Base-by-base conservation (phyloP, 2,888 invertebrate species). In the Lasioglossum morio region DNA sequence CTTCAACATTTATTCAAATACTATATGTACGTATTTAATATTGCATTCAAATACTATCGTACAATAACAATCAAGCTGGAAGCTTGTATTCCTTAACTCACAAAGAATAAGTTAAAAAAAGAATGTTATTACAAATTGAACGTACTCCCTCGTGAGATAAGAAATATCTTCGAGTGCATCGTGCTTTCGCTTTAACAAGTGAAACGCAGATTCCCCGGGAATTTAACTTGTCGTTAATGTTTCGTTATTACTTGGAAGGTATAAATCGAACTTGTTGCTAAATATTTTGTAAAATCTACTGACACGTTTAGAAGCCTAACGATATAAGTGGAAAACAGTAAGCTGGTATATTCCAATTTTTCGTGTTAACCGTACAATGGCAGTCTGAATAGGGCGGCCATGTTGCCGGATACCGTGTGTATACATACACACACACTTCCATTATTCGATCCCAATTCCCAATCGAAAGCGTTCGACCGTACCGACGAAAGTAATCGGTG, bases 371-470 rank as follows among this genome's bases (percentile, higher is more conserved):
- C 16, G 46, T 73, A 77, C 83, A 72, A 84, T 77, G 83, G 72
- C 77, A 69, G 84, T 73, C 77, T 12, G 76, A 77, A 83, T 83
- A 83, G 83, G 46, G 37, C 53, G 30, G 23, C 72, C 16, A 27
- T 83, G 76, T 73, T 83, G 23, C 19, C 27, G 53, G 66, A 60
- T 82, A 77, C 43, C 34, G 34, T 66, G 23, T 66, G 8, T 66
- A 63, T 16, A 30, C 43, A 53, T 74, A 27, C 8, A 57, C 77
- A 27, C 60, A 34, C 30, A 19, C n/a, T n/a, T n/a, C 7, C 14
- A 74, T 69, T 46, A 53, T 74, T 84, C 40, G 74, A 74, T 77
- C 57, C 40, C 78, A 84, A 78, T 84, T 84, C 78, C 66, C 37
- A 30, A 48, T 63, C 37, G 69, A 77, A 77, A 60, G 53, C 53